A percentile compares a stretch with the other conserved stretches of the same genome.
These are phyloP conservation scores for Phylloscopus whistleri DNA, from an alignment of 2,113 vertebrate species.

Conservation along the genomic window DNA sequence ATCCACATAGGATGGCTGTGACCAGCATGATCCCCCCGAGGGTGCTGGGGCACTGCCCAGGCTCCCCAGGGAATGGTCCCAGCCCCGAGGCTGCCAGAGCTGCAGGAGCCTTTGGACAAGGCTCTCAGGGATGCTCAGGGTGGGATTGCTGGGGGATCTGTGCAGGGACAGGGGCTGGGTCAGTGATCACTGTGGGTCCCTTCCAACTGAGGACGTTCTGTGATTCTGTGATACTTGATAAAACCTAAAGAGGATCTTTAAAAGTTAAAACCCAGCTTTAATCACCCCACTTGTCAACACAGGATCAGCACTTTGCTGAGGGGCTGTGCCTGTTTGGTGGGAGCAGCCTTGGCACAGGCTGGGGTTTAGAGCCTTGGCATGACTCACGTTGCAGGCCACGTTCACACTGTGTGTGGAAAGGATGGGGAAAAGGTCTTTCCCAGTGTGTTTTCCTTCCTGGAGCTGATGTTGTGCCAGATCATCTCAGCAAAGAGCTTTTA, in stretches of 20 bases:
- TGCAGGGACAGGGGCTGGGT: rapidly evolving
- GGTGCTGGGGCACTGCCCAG: neutral
- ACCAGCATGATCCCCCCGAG: neutral
- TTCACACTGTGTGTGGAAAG: rapidly evolving
- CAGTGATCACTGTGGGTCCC: rapidly evolving
- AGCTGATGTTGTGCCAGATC: neutral
- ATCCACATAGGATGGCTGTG: neutral
- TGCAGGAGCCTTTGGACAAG: neutral
- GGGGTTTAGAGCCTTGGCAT: neutral
- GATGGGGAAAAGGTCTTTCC: neutral
- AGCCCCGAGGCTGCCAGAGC: neutral
- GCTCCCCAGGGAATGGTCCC: neutral
- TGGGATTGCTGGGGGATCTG: neutral
- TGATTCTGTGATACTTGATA: neutral
- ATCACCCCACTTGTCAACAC: rapidly evolving
- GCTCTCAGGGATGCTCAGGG: neutral
- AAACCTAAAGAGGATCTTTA: neutral
- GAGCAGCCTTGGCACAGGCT: neutral
- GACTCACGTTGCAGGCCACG: neutral
- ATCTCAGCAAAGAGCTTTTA: neutral
- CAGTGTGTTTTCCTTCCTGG: rapidly evolving
- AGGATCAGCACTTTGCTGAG: no score
- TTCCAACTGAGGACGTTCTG: neutral
- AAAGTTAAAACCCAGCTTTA: neutral
- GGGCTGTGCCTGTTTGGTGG: neutral